Percentiles rank a stretch among this genome's conserved stretches.
Evolutionary conservation across 2,888 invertebrate genomes (phyloP).

Genomic region (Deilephila porcellus): DNA sequence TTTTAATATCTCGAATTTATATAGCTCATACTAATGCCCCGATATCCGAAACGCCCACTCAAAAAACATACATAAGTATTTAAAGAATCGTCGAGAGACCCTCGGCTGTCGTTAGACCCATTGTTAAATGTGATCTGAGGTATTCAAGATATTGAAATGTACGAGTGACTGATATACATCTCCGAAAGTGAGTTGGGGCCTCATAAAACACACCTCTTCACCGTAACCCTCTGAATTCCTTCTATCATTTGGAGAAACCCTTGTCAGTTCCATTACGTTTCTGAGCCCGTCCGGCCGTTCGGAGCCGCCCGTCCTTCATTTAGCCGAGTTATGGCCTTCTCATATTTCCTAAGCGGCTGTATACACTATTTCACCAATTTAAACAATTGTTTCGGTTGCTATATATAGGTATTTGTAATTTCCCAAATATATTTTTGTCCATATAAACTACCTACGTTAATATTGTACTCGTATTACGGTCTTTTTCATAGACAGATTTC

Average conservation of each 20-base stretch:
- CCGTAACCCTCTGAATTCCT: conserved; percentile 72
- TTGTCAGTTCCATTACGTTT: conserved; percentile 81
- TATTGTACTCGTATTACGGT: too few relatives aligned
- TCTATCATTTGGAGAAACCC: conserved; percentile 79
- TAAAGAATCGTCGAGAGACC: conserved; percentile 38
- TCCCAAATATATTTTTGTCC: too few relatives aligned
- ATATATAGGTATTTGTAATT: too few relatives aligned
- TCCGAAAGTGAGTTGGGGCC: conserved; percentile 51
- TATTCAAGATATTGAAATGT: conserved; percentile 57
- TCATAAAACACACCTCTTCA: conserved; percentile 74
- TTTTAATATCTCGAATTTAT: too few relatives aligned
- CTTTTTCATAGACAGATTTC: too few relatives aligned
- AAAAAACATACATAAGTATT: conserved; percentile 30
- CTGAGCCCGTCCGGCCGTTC: conserved; percentile 66
- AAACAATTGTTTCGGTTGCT: conserved; percentile 29
- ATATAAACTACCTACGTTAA: too few relatives aligned
- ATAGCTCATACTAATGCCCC: neutral
- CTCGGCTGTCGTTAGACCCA: conserved; percentile 19
- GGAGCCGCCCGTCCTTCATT: conserved; percentile 76
- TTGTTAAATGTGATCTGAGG: conserved; percentile 31
- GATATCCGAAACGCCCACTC: neutral
- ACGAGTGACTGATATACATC: conserved; percentile 67
- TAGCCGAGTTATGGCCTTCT: conserved; percentile 74
- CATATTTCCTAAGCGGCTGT: conserved; percentile 75
- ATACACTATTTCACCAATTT: conserved; percentile 64